phyloP scores from a whole-genome alignment of 2,888 invertebrate species.

The Himalopsyche tibetana region DNA sequence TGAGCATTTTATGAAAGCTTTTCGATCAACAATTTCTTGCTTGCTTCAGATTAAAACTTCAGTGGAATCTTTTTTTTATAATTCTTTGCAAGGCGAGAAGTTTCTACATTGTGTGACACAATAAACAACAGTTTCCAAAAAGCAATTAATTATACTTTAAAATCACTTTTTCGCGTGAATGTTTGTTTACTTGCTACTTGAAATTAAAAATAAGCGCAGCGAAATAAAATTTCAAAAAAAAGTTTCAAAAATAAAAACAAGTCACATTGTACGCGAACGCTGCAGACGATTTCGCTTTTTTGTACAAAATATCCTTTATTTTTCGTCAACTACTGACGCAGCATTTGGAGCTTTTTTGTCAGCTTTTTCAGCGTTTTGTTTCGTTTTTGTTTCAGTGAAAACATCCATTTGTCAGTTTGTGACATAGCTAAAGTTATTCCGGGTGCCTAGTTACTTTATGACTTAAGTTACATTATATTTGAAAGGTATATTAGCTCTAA shows the following conservation, averaged over 20 bases:
- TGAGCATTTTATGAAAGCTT: no score
- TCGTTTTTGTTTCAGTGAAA: slow-evolving; percentile 54
- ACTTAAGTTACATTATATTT: slow-evolving; percentile 13
- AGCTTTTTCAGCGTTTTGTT: slow-evolving; percentile 38
- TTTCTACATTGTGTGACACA: not conserved
- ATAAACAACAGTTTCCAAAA: not conserved
- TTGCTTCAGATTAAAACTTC: no score
- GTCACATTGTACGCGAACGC: slow-evolving; percentile 27
- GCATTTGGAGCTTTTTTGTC: slow-evolving; percentile 42
- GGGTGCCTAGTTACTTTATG: slow-evolving; percentile 35
- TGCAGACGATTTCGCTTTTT: slow-evolving; percentile 42
- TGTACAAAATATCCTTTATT: slow-evolving; percentile 46
- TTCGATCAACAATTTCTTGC: no score
- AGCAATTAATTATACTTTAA: slow-evolving; percentile 3
- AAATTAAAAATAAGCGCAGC: slow-evolving; percentile 34
- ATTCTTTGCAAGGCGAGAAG: no score
- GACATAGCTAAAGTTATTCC: slow-evolving; percentile 50
- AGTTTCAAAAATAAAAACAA: slow-evolving; percentile 22
- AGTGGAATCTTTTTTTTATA: no score
- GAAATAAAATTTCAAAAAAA: slow-evolving; percentile 26
- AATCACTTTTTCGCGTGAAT: slow-evolving; percentile 30
- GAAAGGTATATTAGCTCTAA: not conserved
- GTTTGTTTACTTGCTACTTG: slow-evolving; percentile 22
- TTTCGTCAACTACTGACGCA: slow-evolving; percentile 54
- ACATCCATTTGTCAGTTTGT: slow-evolving; percentile 60